Evolutionary conservation across 1,140 invertebrate species (phyloP).

Genomic region (Hermetia illucens): DNA sequence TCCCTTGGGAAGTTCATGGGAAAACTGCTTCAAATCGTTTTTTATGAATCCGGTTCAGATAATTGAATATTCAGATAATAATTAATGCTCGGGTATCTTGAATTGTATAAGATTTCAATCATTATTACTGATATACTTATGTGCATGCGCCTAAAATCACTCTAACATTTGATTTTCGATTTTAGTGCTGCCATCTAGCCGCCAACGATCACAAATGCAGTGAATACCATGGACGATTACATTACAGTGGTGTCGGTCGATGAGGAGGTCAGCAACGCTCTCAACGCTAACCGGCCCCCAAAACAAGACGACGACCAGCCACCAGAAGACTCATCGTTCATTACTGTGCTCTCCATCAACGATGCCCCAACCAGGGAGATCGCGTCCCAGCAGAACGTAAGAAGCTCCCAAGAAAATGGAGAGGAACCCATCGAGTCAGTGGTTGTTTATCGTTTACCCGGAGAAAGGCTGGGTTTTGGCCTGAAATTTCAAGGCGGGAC

Average conservation of each 20-base stretch:
- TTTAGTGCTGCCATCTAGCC: no score
- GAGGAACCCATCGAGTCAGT: slow-evolving; percentile 44
- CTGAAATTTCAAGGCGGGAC: slow-evolving; percentile 83
- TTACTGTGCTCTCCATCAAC: slow-evolving; percentile 25
- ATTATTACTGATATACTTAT: no score
- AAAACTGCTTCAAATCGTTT: no score
- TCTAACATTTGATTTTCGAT: no score
- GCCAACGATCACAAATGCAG: no score
- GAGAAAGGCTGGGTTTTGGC: slow-evolving; percentile 79
- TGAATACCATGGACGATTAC: slow-evolving; percentile 33
- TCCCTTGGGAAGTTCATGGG: no score
- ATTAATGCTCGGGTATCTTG: no score
- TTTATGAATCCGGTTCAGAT: no score
- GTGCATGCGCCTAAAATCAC: no score
- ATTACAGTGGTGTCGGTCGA: slow-evolving; percentile 57
- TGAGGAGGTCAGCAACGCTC: slow-evolving; percentile 10
- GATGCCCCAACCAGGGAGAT: no score
- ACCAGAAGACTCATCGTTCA: slow-evolving; percentile 28
- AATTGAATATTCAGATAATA: no score
- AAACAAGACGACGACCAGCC: slow-evolving; percentile 19
- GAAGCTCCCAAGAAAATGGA: slow-evolving; percentile 11
- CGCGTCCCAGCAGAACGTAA: slow-evolving; percentile 11
- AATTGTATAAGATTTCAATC: no score
- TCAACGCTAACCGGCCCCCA: slow-evolving; percentile 23
- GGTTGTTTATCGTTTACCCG: slow-evolving; percentile 66